A percentile compares a stretch with the other conserved stretches of the same genome.
phyloP scores from a whole-genome alignment of 1,140 invertebrate genomes.

The Kradibia gibbosae region DNA sequence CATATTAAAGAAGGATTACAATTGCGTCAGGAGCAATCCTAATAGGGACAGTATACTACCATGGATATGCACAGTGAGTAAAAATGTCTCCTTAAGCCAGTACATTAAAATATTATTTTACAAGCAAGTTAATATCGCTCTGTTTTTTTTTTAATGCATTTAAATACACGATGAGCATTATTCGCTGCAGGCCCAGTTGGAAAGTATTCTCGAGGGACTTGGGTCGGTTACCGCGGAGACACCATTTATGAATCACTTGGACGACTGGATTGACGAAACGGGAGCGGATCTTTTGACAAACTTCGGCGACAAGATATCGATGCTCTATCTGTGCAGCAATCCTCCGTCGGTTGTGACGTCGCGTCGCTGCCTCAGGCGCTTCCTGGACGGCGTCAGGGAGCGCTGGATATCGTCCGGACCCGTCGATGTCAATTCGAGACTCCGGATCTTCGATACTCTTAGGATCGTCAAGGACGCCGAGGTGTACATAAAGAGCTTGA shows the following conservation, averaged over 20 bases:
- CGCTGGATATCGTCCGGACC: conserved; percentile 70
- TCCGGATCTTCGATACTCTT: not conserved
- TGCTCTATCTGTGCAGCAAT: conserved; percentile 11
- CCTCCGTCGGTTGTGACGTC: not conserved
- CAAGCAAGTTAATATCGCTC: no score
- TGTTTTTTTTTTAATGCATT: no score
- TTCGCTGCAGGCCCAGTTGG: conserved; percentile 3
- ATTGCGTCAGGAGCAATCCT: conserved; percentile 25
- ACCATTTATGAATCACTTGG: not conserved
- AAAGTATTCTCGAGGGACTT: conserved; percentile 14
- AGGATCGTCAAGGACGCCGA: not conserved
- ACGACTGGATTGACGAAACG: not conserved
- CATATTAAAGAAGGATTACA: conserved; percentile 32
- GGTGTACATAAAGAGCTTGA: not conserved
- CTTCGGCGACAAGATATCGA: conserved; percentile 7
- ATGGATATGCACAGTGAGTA: conserved; percentile 35
- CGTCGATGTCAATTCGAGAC: conserved; percentile 54
- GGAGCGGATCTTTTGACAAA: not conserved
- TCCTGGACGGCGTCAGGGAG: conserved; percentile 61
- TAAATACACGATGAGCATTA: no score
- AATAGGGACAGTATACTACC: conserved; percentile 21
- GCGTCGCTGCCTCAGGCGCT: conserved; percentile 33
- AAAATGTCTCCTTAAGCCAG: no score
- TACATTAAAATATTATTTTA: no score
- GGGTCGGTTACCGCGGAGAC: not conserved